Conservation (phyloP, 2,113 vertebrate species). For the Papio anubis region DNA sequence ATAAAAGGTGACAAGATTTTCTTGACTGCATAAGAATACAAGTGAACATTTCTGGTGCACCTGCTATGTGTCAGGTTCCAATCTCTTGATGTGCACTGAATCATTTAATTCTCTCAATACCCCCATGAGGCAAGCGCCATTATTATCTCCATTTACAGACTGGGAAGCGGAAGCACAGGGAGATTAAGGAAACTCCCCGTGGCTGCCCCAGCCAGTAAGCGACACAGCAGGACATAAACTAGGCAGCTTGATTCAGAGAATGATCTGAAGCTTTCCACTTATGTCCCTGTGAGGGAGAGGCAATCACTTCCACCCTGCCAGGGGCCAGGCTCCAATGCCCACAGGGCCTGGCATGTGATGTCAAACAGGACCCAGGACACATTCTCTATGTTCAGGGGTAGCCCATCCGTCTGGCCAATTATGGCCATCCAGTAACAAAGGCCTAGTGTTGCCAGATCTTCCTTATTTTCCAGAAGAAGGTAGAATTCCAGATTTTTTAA, state of each 20-base stretch:
- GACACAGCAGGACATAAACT: not conserved
- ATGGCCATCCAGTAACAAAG: not conserved
- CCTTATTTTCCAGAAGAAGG: not conserved
- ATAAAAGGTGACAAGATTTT: not conserved
- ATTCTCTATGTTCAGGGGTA: not conserved
- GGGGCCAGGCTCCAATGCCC: not conserved
- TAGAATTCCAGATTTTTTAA: not conserved
- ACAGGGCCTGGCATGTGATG: not conserved
- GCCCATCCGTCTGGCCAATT: not conserved
- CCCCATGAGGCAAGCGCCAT: not conserved
- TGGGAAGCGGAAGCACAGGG: not conserved
- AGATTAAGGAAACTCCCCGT: not conserved
- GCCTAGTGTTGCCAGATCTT: not conserved
- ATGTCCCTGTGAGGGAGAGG: not conserved
- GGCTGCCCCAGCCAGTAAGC: not conserved
- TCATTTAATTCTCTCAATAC: not conserved
- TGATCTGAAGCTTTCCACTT: too few relatives aligned
- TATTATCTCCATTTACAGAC: slow-evolving; percentile 32
- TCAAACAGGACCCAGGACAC: not conserved
- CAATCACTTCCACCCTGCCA: not conserved
- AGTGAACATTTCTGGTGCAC: not conserved
- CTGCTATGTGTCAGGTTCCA: not conserved
- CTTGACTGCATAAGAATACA: not conserved
- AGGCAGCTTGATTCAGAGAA: not conserved
- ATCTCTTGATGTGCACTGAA: not conserved